These are phyloP conservation scores for Coelinius sp. DNA, from an alignment of 2,888 invertebrate genomes.

Conservation along the genomic window DNA sequence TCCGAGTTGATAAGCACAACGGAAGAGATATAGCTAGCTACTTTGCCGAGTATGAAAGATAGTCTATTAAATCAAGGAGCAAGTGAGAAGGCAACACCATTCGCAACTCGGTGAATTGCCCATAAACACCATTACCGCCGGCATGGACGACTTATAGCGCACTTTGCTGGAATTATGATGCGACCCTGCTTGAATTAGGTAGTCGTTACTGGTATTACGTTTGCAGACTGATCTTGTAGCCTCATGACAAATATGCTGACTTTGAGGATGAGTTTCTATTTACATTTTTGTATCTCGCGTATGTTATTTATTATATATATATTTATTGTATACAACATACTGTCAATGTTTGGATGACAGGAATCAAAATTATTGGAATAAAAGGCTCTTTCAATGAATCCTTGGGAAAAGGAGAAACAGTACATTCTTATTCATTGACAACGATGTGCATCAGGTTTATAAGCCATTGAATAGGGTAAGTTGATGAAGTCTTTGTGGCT, in stretches of 20 bases:
- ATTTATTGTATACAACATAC: no score
- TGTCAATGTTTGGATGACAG: no score
- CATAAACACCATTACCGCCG: constrained; percentile 67
- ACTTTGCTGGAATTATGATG: constrained; percentile 66
- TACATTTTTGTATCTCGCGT: not conserved
- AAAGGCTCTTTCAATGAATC: not conserved
- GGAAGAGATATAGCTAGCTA: constrained; percentile 34
- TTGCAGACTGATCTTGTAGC: constrained; percentile 50
- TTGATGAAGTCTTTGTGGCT: constrained; percentile 5
- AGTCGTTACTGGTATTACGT: constrained; percentile 66
- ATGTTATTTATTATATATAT: no score
- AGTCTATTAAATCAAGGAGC: constrained; percentile 18
- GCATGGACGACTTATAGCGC: constrained; percentile 62
- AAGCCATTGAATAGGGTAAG: constrained; percentile 42
- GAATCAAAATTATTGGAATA: no score
- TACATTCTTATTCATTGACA: not conserved
- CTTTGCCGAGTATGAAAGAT: constrained; percentile 49
- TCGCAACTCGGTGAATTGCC: constrained; percentile 56
- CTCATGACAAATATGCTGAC: not conserved
- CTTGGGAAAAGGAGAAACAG: no score
- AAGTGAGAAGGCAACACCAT: constrained; percentile 39
- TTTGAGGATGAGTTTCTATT: constrained; percentile 2
- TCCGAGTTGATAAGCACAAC: constrained; percentile 53
- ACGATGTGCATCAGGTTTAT: constrained; percentile 25
- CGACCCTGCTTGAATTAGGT: constrained; percentile 63